Percentiles rank a stretch among this genome's conserved stretches.
These are phyloP conservation scores for Invenusta paracnida DNA, from an alignment of 2,888 invertebrate genomes.

Conservation along the genomic window DNA sequence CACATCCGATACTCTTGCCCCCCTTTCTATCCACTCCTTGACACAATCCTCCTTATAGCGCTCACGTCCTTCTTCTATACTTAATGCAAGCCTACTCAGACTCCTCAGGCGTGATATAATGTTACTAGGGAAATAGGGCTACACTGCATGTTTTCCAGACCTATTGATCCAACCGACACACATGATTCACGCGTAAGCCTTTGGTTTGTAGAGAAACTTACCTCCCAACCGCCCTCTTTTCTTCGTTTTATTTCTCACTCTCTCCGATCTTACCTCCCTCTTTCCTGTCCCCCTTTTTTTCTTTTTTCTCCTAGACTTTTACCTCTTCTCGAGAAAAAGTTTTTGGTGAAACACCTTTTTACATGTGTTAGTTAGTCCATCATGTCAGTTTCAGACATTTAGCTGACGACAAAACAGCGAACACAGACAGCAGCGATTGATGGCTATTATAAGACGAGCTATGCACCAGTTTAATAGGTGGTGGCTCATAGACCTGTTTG, in stretches of 20 bases:
- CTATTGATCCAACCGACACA: slow-evolving; percentile 29
- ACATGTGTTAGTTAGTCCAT: slow-evolving; percentile 4
- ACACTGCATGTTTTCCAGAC: slow-evolving; percentile 23
- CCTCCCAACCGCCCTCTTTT: neutral
- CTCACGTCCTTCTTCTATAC: neutral
- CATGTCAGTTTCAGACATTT: neutral
- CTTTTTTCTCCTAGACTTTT: neutral
- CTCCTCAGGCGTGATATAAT: slow-evolving; percentile 27
- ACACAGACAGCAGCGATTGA: too few species aligned
- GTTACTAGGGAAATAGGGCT: slow-evolving; percentile 18
- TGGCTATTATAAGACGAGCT: too few species aligned
- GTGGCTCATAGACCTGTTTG: too few species aligned
- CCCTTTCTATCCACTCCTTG: neutral
- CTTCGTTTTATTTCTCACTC: neutral
- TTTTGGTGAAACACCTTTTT: slow-evolving; percentile 2
- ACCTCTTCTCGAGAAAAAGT: neutral
- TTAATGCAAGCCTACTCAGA: neutral
- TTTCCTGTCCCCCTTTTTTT: neutral
- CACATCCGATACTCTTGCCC: neutral
- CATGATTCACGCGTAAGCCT: slow-evolving; percentile 10
- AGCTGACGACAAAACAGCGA: neutral
- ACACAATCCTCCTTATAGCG: neutral
- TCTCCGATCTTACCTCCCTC: neutral
- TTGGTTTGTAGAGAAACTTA: neutral
- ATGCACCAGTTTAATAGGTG: too few species aligned